Conservation (phyloP, 2,888 invertebrate genomes). For the Trichopoda pennipes region DNA sequence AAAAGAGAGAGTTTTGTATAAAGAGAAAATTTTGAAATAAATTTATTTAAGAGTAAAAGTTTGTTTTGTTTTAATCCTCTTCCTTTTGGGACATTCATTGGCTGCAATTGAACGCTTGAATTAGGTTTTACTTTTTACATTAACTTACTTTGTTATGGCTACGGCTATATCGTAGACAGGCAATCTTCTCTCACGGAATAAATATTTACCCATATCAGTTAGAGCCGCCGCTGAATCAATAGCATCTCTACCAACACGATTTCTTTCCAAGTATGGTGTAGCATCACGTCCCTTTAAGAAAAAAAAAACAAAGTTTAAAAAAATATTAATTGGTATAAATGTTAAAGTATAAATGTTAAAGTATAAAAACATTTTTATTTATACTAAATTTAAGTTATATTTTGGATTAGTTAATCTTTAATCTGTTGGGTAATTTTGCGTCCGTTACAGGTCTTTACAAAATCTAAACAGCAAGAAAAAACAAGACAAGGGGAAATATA, state of each 20-base stretch:
- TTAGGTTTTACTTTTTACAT: not conserved
- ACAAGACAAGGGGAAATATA: not conserved
- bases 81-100: not conserved
- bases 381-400: too few species aligned
- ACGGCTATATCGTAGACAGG: slow-evolving; percentile 98
- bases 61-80: slow-evolving; percentile 9
- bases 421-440: slow-evolving; percentile 30
- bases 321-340: too few species aligned
- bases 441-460: slow-evolving; percentile 27
- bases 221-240: slow-evolving; percentile 97
- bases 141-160: slow-evolving; percentile 95
- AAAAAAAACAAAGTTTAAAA: slow-evolving; percentile 25
- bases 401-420: slow-evolving; percentile 28
- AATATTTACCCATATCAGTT: slow-evolving; percentile 98
- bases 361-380: too few species aligned
- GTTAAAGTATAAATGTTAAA: too few species aligned
- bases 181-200: slow-evolving; percentile 95
- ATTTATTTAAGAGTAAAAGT: not conserved
- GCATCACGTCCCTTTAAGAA: slow-evolving; percentile 91
- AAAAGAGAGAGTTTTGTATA: slow-evolving; percentile 24
- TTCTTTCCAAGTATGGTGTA: slow-evolving; percentile 95
- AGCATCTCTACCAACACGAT: slow-evolving; percentile 95
- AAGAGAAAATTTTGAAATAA: slow-evolving; percentile 18
- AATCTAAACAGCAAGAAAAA: not conserved
- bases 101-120: too few species aligned